phyloP scores from a whole-genome alignment of 2,888 invertebrate species.

The Leptinotarsa rubiginosa region DNA sequence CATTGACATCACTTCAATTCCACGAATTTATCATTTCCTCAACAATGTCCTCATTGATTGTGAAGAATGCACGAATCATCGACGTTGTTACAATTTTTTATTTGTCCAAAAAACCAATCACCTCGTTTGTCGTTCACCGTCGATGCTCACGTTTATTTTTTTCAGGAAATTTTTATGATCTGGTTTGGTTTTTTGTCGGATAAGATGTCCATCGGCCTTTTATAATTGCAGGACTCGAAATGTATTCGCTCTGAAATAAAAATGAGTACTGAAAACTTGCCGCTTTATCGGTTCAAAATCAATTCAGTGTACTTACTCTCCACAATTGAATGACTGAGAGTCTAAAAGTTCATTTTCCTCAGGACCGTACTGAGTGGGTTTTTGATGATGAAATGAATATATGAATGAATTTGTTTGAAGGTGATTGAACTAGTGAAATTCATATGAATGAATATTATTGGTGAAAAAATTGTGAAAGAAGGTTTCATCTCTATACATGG shows the following conservation, averaged over 20 bases:
- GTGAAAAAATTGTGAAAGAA: too few species aligned
- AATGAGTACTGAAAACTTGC: conserved; percentile 57
- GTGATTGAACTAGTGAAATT: too few species aligned
- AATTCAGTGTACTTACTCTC: conserved; percentile 60
- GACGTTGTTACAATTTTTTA: conserved; percentile 22
- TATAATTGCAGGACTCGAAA: conserved; percentile 57
- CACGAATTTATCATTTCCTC: not conserved
- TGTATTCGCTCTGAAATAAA: conserved; percentile 59
- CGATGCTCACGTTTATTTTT: conserved; percentile 35
- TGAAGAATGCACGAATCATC: not conserved
- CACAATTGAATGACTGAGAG: conserved; percentile 57
- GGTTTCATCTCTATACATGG: too few species aligned
- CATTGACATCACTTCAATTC: not conserved
- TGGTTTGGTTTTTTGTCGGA: conserved; percentile 46
- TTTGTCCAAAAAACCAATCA: conserved; percentile 22
- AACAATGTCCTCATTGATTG: not conserved
- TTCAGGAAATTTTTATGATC: conserved; percentile 45
- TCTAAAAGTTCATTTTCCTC: conserved; percentile 27
- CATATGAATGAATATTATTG: not conserved
- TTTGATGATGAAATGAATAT: not conserved
- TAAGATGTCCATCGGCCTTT: conserved; percentile 53
- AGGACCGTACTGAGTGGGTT: conserved; percentile 26
- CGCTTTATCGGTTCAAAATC: conserved; percentile 59
- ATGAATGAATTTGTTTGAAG: too few species aligned
- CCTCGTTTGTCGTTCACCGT: conserved; percentile 30